These are phyloP conservation scores for Dysdera silvatica DNA, from an alignment of 1,140 invertebrate species.

Conservation along the genomic window DNA sequence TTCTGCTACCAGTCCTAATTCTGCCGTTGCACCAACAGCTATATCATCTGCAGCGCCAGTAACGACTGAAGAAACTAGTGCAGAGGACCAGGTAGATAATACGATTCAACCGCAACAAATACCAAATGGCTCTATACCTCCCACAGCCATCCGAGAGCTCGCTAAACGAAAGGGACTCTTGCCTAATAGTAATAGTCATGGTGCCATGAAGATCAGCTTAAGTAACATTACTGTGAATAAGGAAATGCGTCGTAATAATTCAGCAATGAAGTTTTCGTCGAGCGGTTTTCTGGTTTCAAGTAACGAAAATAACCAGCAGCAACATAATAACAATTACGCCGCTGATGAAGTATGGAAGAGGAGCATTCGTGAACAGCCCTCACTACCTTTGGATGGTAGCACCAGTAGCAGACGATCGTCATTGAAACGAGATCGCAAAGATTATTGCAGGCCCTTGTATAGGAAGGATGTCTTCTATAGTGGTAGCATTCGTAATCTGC, in stretches of 20 bases:
- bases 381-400: constrained; percentile 25
- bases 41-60: neutral
- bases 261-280: constrained; percentile 23
- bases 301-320: constrained; percentile 16
- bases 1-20: constrained; percentile 3
- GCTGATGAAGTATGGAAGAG: constrained; percentile 29
- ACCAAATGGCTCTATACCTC: constrained; percentile 4
- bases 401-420: constrained; percentile 2
- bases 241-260: constrained; percentile 18
- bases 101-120: constrained; percentile 6
- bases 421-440: neutral
- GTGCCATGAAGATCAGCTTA: constrained; percentile 28
- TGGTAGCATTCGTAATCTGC: constrained; percentile 43
- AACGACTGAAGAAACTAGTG: neutral
- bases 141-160: constrained; percentile 23
- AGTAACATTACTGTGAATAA: constrained; percentile 31
- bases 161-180: constrained; percentile 27
- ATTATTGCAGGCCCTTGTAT: constrained; percentile 39
- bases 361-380: constrained; percentile 10
- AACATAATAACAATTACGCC: constrained; percentile 15
- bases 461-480: constrained; percentile 48
- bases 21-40: neutral
- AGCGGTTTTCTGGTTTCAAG: constrained; percentile 26
- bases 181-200: constrained; percentile 1
- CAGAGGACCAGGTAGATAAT: neutral